Percentiles rank a stretch among this genome's conserved stretches.
phyloP scores from a whole-genome alignment of 2,888 invertebrate genomes.

The Eilema griseolum region DNA sequence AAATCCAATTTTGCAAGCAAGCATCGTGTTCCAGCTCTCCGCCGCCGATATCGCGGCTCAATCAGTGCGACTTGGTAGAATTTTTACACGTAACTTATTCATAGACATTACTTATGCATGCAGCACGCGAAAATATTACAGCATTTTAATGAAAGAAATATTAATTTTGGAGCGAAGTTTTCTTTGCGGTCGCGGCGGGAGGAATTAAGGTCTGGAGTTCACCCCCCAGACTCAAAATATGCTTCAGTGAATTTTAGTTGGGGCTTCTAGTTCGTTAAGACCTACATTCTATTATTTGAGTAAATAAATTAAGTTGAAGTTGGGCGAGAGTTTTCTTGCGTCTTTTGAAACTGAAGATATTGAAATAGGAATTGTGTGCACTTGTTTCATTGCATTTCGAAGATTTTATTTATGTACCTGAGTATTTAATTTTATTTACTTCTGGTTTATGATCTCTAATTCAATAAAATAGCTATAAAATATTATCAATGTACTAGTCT shows the following conservation, averaged over 20 bases:
- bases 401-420: not conserved
- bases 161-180: slow-evolving; percentile 86
- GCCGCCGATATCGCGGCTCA: slow-evolving; percentile 54
- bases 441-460: not conserved
- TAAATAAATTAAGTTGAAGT: slow-evolving; percentile 45
- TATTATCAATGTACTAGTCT: not conserved
- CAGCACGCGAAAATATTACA: slow-evolving; percentile 87
- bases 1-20: slow-evolving; percentile 13
- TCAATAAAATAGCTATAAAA: not conserved
- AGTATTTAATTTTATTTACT: not conserved
- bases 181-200: slow-evolving; percentile 77
- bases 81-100: slow-evolving; percentile 85
- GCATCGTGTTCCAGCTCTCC: slow-evolving; percentile 2
- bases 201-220: slow-evolving; percentile 68
- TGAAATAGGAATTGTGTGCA: not conserved
- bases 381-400: not conserved
- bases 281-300: slow-evolving; percentile 56
- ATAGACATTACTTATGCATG: slow-evolving; percentile 87
- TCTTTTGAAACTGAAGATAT: slow-evolving; percentile 12
- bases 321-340: slow-evolving; percentile 11
- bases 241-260: slow-evolving; percentile 61
- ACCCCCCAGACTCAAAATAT: slow-evolving; percentile 54
- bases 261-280: slow-evolving; percentile 51
- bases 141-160: slow-evolving; percentile 88
- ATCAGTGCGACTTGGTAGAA: slow-evolving; percentile 63